Base-by-base conservation (phyloP, 2,797 vertebrate species). In the Emys orbicularis region DNA sequence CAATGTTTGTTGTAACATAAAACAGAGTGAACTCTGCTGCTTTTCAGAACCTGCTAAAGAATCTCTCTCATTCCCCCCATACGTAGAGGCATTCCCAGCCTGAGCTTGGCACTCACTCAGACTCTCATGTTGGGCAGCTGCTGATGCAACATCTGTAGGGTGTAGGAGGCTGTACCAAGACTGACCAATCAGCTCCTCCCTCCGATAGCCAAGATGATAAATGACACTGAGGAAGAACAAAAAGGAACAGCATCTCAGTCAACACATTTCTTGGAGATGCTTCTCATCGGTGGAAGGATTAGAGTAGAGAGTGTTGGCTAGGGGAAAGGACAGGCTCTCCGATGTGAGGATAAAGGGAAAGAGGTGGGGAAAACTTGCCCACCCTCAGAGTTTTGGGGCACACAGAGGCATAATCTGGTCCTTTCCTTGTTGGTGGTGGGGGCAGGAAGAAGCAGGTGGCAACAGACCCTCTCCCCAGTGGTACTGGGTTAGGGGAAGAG, bases 151-250 rank as follows among this genome's bases (percentile, higher is more conserved):
- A 86, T 99, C 99, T 7, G 98, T 98, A 2, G 99, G 99, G 74
- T 99, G 99, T 59, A 99, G 72, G 10, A 99, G 97, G 65, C 96
- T 96, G 96, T 99, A 99, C 99, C 99, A 99, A 0, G 99, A 99
- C n/a, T 81, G 98, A 6, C 98, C 98, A 0, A 93, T 92, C 96
- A 99, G 88, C 68, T 99, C 98, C 72, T 98, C 98, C 6, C 91
- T 96, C 10, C 83, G 96, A 92, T 98, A 99, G 12, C 99, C 99
- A 79, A 99, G 96, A 93, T 98, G 97, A 91, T 97, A 98, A 31
- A 97, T 87, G 87, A 99, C 97, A 53, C 99, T 99, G 97, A 3
- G 31, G 59, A 91, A 84, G 31, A 89, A 90, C 34, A 95, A 80
- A 18, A 56, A 44, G 54, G 47, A 86, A 9, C 18, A 76, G 41